Base-by-base conservation (phyloP, 2,888 invertebrate species). In the Calliphora vomitoria region DNA sequence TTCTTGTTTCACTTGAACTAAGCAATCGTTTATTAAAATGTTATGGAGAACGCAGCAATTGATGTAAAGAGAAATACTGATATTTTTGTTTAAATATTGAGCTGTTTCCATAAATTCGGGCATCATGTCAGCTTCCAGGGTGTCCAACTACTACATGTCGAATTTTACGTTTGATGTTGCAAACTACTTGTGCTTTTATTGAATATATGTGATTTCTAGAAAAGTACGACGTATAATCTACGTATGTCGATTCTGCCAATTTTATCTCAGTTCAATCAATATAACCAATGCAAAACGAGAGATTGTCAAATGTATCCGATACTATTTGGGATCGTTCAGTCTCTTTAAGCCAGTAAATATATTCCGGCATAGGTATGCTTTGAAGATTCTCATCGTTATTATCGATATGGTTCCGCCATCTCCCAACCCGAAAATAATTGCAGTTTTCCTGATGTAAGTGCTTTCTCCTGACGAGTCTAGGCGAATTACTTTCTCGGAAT, bases 181-280 rank as follows among this genome's bases (percentile, higher is more conserved):
- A 82, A 15, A 85, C 60, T 25, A 25, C 74, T 72, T 79, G 80
- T 5, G 66, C 79, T 75, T 88, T 88, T 41, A 86, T 3, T 8
- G 58, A 82, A 18, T 85, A 89, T 35, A 85, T 41, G 60, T 87
- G 71, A 38, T 80, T 87, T 8, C 75, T 38, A 2, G 83, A 83
- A 64, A 85, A 86, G 53, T 88, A 88, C 31, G 72, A 41, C 10
- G 44, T 11, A 10, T 44, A 0, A 44, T 44, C 38, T 85, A 80
- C 78, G 11, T 58, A 15, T 4, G 60, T 76, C 41, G 83, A 86
- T 69, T 82, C 82, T 11, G 88, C 79, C 25, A 88, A 72, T 55
- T 88, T 83, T 0, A 88, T 87, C 83, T 88, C 79, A 0, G 85
- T 85, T 1, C 84, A 82, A 66, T 88, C 85, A 6, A 85, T 68